Evolutionary conservation across 2,797 vertebrate species (phyloP).

Genomic region (Chromis chromis): DNA sequence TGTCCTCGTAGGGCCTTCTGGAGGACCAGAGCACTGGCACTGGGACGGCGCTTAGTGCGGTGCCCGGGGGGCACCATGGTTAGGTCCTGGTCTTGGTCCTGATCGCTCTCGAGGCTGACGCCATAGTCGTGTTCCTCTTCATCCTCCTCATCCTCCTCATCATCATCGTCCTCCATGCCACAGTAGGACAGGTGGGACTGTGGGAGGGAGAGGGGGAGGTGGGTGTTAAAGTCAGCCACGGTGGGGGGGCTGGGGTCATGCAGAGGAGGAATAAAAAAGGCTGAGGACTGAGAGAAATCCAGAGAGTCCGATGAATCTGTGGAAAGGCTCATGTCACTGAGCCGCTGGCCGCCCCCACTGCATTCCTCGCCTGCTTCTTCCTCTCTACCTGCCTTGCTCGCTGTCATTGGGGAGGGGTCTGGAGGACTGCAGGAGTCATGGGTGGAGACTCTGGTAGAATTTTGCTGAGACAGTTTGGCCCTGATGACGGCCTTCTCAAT

Average conservation of each 20-base stretch:
- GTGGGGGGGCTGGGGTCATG: conserved; percentile 70
- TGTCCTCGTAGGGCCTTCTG: conserved; percentile 90
- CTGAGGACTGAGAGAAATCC: conserved; percentile 85
- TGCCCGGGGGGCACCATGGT: conserved; percentile 74
- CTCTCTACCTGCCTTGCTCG: conserved; percentile 5
- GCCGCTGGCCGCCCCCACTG: conserved; percentile 78
- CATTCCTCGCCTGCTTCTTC: conserved; percentile 75
- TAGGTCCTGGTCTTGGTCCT: conserved; percentile 84
- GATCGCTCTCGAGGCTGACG: conserved; percentile 86
- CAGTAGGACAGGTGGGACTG: conserved; percentile 69
- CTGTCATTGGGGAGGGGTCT: background rate
- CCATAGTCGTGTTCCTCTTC: conserved; percentile 75
- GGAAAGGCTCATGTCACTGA: conserved; percentile 94
- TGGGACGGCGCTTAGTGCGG: conserved; percentile 82
- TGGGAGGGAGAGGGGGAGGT: conserved; percentile 79
- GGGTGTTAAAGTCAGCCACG: conserved; percentile 77
- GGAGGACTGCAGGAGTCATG: conserved; percentile 36
- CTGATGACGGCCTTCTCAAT: conserved; percentile 75
- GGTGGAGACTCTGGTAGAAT: conserved; percentile 23
- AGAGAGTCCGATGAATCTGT: conserved; percentile 92
- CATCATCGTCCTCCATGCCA: conserved; percentile 90
- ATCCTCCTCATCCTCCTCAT: conserved; percentile 70
- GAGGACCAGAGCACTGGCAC: conserved; percentile 84
- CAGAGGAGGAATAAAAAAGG: conserved; percentile 73
- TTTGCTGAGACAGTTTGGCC: conserved; percentile 50